Evolutionary conservation across 2,888 invertebrate genomes (phyloP), one percentile per base, ranked within the genome.

Genomic region (Diaphora mendica): DNA sequence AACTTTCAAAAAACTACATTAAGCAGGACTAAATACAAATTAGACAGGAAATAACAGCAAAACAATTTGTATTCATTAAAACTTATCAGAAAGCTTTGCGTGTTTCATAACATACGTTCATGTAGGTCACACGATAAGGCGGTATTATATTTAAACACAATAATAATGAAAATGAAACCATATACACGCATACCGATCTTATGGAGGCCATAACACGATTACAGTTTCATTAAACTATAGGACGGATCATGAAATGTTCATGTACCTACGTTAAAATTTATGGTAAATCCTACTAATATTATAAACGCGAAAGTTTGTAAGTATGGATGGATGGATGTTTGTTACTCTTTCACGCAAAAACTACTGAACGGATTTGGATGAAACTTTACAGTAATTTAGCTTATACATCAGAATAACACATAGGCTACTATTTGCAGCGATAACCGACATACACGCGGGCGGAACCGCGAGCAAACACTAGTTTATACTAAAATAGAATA

Each of bases 101-200:
- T 51, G 77, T 82, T 83, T 84, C 75, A 81, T 81, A 85, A 83
- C 77, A 76, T 42, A 23, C 69, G 72, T 72, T 65, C 72, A 84
- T 77, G 64, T 84, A 83, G 84, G 84, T 79, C 85, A 79, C 35
- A 48, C 71, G 84, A 85, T 84, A 85, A 83, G 77, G 68, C 65
- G 70, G 71, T 70, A 70, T 78, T 71, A 71, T 75, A 76, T 26
- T 17, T 68, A 71, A 71, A 78, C 77, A 39, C 62, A 70, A n/a
- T 69, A 68, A 64, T 67, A 78, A 72, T 51, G 68, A 75, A 78
- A 76, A 78, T 79, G 44, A 69, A 81, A 75, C 70, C n/a, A 75
- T 74, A 82, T 79, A 76, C 72, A 62, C 59, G 15, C n/a, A 26
- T 64, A 71, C 17, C 48, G 71, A 83, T 81, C 81, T 39, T 48